Conservation (phyloP, 2,888 invertebrate genomes). For the Clitarchus hookeri region DNA sequence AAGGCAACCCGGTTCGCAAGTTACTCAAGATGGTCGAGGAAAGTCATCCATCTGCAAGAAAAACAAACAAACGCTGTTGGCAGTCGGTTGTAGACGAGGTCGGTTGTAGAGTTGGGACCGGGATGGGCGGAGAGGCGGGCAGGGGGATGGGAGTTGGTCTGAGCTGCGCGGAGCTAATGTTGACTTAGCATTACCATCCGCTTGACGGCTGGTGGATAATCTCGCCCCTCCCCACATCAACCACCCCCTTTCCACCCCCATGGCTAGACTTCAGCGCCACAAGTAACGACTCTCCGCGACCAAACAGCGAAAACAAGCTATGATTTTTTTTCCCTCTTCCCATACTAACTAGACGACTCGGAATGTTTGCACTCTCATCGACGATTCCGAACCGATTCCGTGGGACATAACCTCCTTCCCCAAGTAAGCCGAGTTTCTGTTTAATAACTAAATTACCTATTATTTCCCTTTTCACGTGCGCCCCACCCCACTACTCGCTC, state of each 20-base stretch:
- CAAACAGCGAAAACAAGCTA: not conserved
- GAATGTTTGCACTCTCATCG: no score
- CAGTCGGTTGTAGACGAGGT: no score
- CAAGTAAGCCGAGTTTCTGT: no score
- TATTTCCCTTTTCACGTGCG: not conserved
- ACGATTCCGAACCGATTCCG: no score
- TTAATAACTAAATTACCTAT: not conserved
- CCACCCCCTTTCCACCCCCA: no score
- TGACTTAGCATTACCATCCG: slow-evolving; percentile 14
- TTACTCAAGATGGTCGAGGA: not conserved
- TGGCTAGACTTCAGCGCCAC: no score
- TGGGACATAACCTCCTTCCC: no score
- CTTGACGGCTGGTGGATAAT: not conserved
- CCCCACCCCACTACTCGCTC: not conserved
- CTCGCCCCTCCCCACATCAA: no score
- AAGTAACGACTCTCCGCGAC: not conserved
- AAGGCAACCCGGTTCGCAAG: not conserved
- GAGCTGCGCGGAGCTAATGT: not conserved
- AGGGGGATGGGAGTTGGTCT: no score
- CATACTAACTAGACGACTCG: no score
- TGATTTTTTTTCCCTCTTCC: not conserved
- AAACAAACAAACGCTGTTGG: not conserved
- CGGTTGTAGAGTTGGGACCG: no score
- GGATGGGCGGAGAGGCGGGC: no score
- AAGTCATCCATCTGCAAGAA: not conserved